Conservation (phyloP, 2,113 vertebrate genomes). For the Marmota flaviventris region DNA sequence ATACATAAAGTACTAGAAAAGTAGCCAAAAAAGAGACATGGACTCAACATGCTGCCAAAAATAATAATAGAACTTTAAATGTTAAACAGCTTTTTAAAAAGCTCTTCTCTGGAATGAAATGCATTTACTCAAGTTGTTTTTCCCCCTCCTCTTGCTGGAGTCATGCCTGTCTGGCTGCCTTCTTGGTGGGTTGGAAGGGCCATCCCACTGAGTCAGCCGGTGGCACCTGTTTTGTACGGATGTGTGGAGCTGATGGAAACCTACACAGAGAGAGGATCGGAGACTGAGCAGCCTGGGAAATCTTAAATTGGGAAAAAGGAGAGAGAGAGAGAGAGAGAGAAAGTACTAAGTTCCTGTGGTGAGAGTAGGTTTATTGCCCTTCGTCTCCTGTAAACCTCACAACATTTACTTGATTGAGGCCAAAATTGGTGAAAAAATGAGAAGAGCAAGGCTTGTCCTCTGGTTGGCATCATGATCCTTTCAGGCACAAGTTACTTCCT, state of each 20-base stretch:
- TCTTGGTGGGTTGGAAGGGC: slow-evolving; percentile 13
- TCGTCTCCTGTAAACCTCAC: not conserved
- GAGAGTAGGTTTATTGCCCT: not conserved
- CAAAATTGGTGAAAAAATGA: not conserved
- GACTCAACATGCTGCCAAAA: slow-evolving; percentile 84
- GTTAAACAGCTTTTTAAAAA: slow-evolving; percentile 80
- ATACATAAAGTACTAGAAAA: slow-evolving; percentile 87
- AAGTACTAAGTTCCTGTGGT: not conserved
- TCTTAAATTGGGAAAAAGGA: not conserved
- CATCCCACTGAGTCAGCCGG: not conserved
- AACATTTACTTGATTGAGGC: not conserved
- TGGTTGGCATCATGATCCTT: not conserved
- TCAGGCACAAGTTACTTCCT: not conserved
- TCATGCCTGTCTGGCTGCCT: slow-evolving; percentile 48
- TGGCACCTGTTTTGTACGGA: slow-evolving; percentile 19
- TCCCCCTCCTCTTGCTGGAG: slow-evolving; percentile 60
- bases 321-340: not conserved
- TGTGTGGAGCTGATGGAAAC: not conserved
- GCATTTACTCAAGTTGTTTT: slow-evolving; percentile 77
- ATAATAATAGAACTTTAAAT: slow-evolving; percentile 87
- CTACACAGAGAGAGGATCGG: not conserved
- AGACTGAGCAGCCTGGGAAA: not conserved
- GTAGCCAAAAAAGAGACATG: slow-evolving; percentile 85
- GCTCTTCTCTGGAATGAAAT: slow-evolving; percentile 78
- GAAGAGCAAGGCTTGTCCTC: not conserved